phyloP scores from a whole-genome alignment of 2,888 invertebrate species.

The Papilio protenor region DNA sequence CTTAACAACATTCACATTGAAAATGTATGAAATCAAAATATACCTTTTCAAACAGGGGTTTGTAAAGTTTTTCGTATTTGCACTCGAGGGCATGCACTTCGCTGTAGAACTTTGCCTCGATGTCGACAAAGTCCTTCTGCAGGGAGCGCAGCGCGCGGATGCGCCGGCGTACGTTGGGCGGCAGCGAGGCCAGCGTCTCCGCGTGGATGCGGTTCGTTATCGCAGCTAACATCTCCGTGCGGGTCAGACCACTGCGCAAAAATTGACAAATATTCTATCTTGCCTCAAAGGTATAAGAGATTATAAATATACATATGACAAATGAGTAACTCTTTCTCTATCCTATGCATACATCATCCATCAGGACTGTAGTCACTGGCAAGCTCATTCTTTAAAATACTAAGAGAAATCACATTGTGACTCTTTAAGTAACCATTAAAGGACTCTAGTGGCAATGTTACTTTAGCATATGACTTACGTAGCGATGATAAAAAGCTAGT shows the following conservation, averaged over 20 bases:
- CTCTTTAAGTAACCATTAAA: too few relatives aligned
- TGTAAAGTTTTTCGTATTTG: constrained; percentile 92
- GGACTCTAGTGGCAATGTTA: too few relatives aligned
- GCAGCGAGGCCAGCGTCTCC: constrained; percentile 86
- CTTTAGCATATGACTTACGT: too few relatives aligned
- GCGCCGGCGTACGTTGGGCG: constrained; percentile 90
- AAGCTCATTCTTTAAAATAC: too few relatives aligned
- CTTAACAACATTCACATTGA: not conserved
- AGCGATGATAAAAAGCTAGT: too few relatives aligned
- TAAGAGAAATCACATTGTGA: too few relatives aligned
- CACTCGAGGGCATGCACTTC: constrained; percentile 97
- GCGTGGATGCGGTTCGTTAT: constrained; percentile 84
- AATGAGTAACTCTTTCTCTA: not conserved
- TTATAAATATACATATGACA: too few relatives aligned
- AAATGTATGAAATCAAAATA: constrained; percentile 2
- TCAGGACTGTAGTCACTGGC: too few relatives aligned
- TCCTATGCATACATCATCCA: not conserved
- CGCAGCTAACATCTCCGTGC: constrained; percentile 85
- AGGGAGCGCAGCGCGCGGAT: constrained; percentile 93
- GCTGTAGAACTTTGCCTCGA: constrained; percentile 96
- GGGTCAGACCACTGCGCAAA: constrained; percentile 68
- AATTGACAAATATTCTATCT: not conserved
- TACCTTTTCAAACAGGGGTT: constrained; percentile 91
- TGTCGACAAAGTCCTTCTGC: constrained; percentile 92
- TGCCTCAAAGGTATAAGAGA: not conserved